Base-by-base conservation (phyloP, 2,888 invertebrate species). In the Cremastinae sp. region DNA sequence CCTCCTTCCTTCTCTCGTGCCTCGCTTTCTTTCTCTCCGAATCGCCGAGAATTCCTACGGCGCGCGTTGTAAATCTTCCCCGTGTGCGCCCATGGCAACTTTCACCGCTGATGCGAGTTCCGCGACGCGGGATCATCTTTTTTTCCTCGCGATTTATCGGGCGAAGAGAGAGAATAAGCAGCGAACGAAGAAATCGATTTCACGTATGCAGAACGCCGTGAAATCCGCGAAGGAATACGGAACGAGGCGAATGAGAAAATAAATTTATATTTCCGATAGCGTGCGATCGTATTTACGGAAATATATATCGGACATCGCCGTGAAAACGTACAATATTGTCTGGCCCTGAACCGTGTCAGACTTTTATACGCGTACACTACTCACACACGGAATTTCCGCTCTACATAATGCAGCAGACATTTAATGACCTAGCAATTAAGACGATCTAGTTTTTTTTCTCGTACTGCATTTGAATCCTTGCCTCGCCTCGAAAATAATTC, bases 341-440 rank as follows among this genome's bases (percentile, higher is more conserved):
- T 49, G 74, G 41, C 59, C 65, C 56, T 56, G 71, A 74, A 74
- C 64, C 79, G 71, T 70, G 70, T 66, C 77, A 66, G 56, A 71
- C 65, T 68, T 54, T 70, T 62, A 68, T 38, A 61, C 61, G 70
- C 22, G 73, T 72, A 74, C 66, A 22, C 79, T 83, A 85, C 84
- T 82, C 83, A 79, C 82, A 81, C 84, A 79, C 78, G 75, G 81
- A 66, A 74, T 87, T 87, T 87, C 85, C 86, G 88, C 87, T 88
- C 87, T 83, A 86, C 81, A 88, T 86, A 87, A 77, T 84, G 65
- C 81, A 70, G 77, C 74, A 70, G 72, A 74, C 78, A 75, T 83
- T n/a, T 84, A 84, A 83, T 85, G 83, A 74, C 74, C 61, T 47
- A 28, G 73, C 77, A 84, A 85, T 86, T 84, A 84, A 82, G 82